phyloP scores from a whole-genome alignment of 2,113 vertebrate genomes.

The Chinchilla lanigera region DNA sequence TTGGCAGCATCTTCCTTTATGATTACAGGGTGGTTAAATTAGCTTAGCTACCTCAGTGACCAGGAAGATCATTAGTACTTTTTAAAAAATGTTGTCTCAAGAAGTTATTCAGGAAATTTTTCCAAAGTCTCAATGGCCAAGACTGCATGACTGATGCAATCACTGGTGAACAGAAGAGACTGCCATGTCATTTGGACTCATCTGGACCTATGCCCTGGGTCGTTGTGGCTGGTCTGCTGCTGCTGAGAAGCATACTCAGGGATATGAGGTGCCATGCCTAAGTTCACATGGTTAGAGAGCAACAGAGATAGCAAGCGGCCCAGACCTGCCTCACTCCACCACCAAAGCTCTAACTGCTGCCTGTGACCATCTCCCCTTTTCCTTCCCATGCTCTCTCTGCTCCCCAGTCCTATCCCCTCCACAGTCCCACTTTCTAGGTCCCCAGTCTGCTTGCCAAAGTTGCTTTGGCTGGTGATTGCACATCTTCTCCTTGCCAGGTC shows the following conservation, averaged over 20 bases:
- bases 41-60: background rate
- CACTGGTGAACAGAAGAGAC: background rate
- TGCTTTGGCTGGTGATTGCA: conserved; percentile 23
- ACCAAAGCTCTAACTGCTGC: background rate
- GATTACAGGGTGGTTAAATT: background rate
- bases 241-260: background rate
- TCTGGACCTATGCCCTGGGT: background rate
- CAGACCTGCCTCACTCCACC: background rate
- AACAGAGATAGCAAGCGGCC: background rate
- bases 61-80: background rate
- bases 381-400: background rate
- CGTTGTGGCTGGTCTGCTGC: background rate
- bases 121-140: background rate
- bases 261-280: background rate
- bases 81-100: background rate
- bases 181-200: no score
- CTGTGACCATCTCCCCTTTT: background rate
- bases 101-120: background rate
- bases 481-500: conserved; percentile 57
- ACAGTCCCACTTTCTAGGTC: background rate
- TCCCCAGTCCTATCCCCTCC: background rate
- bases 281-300: background rate
- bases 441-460: background rate
- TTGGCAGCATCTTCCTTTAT: background rate
- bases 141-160: background rate